Conservation (phyloP, 2,113 vertebrate genomes). For the Periophthalmodon schlosseri region DNA sequence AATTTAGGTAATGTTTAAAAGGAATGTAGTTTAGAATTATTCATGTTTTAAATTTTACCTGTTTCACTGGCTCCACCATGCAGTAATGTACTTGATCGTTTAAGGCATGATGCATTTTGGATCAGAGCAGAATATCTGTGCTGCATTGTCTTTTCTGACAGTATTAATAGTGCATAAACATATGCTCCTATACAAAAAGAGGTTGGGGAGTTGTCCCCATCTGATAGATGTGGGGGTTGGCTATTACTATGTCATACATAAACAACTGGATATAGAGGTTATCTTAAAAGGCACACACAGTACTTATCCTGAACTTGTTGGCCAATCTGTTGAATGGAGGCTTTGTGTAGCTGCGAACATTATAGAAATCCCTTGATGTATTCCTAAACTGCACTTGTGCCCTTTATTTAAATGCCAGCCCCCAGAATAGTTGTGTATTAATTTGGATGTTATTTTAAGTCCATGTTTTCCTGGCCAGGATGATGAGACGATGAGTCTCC, state of each 20-base stretch:
- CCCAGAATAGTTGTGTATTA: constrained; percentile 22
- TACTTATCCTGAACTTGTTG: constrained; percentile 1
- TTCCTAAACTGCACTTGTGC: constrained; percentile 31
- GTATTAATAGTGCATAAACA: constrained; percentile 25
- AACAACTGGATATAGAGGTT: constrained; percentile 27
- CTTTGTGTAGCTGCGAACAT: constrained; percentile 10
- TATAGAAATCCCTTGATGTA: constrained; percentile 21
- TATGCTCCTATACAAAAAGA: constrained; percentile 13
- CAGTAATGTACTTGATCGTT: neutral
- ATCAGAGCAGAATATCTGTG: too few relatives aligned
- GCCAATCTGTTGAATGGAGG: constrained; percentile 29
- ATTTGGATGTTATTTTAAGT: constrained; percentile 20
- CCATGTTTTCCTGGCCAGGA: constrained; percentile 19
- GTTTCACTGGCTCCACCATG: neutral
- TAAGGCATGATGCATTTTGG: neutral
- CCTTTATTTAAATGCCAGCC: constrained; percentile 28
- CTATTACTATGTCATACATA: neutral
- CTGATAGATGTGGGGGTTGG: constrained; percentile 10
- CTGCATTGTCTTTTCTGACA: neutral
- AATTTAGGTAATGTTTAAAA: constrained; percentile 30
- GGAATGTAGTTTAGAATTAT: constrained; percentile 6
- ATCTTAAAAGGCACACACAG: constrained; percentile 3
- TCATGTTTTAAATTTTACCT: constrained; percentile 23
- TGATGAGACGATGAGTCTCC: constrained; percentile 13
- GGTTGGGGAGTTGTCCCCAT: constrained; percentile 8